A percentile compares a stretch with the other conserved stretches of the same genome.
Conservation (phyloP, 2,797 vertebrate genomes). For the Gallinago solitaria region DNA sequence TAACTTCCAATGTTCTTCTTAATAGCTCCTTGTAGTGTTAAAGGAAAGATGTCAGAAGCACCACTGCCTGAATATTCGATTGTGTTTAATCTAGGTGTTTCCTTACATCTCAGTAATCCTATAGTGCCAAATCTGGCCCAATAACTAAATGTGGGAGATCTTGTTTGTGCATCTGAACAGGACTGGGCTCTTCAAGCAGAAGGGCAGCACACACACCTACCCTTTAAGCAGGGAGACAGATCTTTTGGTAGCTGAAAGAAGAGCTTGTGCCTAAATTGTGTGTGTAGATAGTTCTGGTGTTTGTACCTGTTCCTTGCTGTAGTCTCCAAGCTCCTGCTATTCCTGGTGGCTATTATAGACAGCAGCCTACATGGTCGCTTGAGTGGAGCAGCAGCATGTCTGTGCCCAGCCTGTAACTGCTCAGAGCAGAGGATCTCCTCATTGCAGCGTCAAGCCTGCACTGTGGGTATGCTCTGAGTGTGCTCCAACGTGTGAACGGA, state of each 20-base stretch:
- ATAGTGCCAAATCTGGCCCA: background rate
- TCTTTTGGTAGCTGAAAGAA: background rate
- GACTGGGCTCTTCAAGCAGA: background rate
- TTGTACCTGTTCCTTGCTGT: background rate
- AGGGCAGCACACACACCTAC: background rate
- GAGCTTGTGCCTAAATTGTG: background rate
- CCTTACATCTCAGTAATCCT: background rate
- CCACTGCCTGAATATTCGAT: background rate
- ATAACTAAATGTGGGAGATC: background rate
- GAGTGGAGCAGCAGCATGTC: background rate
- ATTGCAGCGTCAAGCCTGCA: fast-evolving
- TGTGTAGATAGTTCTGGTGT: background rate
- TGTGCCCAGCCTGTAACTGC: background rate
- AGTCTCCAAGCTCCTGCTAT: background rate
- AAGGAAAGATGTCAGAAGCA: background rate
- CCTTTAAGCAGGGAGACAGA: background rate
- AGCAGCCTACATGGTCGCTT: background rate
- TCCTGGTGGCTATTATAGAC: background rate
- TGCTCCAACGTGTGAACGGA: background rate
- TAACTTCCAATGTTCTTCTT: background rate
- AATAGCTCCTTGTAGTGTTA: background rate
- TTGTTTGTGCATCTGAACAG: background rate
- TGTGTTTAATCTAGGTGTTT: background rate
- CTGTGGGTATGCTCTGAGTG: background rate
- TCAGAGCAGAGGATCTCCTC: background rate